Base-by-base conservation (phyloP, 2,797 vertebrate species). In the Tenualosa thibaudeaui region DNA sequence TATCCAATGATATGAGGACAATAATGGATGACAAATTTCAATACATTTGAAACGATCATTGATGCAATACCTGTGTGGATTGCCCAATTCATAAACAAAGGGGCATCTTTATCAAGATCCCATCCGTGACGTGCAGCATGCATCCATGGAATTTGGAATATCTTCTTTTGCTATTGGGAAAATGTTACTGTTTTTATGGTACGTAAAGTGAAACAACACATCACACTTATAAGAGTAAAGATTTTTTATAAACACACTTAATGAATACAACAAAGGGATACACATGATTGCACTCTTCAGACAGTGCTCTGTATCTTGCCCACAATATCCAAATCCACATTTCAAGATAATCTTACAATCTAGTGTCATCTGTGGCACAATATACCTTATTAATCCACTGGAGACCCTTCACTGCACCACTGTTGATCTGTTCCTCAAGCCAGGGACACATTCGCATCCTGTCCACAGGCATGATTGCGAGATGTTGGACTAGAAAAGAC, bases 71-170 rank as follows among this genome's bases (percentile, higher is more conserved):
- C 98, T 89, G 98, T 99, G 22, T 99, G 98, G 93, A 99, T 97
- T 22, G 98, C 98, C 98, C 98, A 99, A 93, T 97, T 97, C 95
- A 96, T 97, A 91, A 99, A 99, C 88, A 99, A 96, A 0, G 98
- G 98, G 15, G 98, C 98, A 26, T 99, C 98, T 89, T 99, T 99
- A 91, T 98, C 97, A 88, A 99, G 94, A 90, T 99, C 98, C 98
- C 98, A 99, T 53, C 98, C 98, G 0, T 99, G 98, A 81, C 98
- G 96, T 22, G 98, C 98, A 0, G 98, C 98, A 31, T 99, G 98
- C 97, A 99, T 99, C 98, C 98, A 99, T 0, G 98, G 98, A 90
- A 99, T 99, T 94, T 99, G 98, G 93, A 99, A 99, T 46, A 78
- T 78, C 19, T 78, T 78, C 37, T 78, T 78, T 78, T 78, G 37